A percentile compares a stretch with the other conserved stretches of the same genome.
Evolutionary conservation across 2,113 vertebrate genomes (phyloP).

Genomic region (Chiloscyllium plagiosum): DNA sequence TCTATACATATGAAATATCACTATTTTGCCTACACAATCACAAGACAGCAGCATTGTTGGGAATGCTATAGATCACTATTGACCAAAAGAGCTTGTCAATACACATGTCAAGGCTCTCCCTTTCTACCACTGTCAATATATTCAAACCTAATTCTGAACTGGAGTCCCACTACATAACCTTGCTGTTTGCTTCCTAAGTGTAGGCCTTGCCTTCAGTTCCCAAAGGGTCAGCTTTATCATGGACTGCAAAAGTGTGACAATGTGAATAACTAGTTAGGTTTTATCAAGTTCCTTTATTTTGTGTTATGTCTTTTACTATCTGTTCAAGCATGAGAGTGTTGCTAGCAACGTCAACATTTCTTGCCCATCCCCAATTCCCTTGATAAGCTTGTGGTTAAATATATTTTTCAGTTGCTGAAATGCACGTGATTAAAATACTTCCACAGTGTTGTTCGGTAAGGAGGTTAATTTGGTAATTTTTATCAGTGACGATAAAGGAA

Average conservation of each 20-base stretch:
- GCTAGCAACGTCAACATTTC: background rate
- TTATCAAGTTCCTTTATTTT: background rate
- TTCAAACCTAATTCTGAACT: background rate
- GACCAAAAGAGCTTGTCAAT: background rate
- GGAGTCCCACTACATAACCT: background rate
- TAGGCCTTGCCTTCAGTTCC: background rate
- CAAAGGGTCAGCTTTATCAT: background rate
- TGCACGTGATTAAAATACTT: background rate
- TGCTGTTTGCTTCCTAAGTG: background rate
- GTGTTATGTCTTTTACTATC: background rate
- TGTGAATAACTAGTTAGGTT: background rate
- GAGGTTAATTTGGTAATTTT: background rate
- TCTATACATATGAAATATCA: background rate
- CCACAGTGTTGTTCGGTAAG: background rate
- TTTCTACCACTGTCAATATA: background rate
- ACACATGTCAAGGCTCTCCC: background rate
- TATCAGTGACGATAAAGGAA: background rate
- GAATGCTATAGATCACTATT: background rate
- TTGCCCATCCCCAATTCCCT: background rate
- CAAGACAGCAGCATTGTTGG: background rate
- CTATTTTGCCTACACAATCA: background rate
- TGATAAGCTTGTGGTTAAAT: background rate
- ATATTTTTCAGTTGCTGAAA: background rate
- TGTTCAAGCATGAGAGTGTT: background rate
- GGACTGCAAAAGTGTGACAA: background rate